Percentiles rank a stretch among this genome's conserved stretches.
Conservation (phyloP, 2,888 invertebrate species). For the Trichacis sp. region DNA sequence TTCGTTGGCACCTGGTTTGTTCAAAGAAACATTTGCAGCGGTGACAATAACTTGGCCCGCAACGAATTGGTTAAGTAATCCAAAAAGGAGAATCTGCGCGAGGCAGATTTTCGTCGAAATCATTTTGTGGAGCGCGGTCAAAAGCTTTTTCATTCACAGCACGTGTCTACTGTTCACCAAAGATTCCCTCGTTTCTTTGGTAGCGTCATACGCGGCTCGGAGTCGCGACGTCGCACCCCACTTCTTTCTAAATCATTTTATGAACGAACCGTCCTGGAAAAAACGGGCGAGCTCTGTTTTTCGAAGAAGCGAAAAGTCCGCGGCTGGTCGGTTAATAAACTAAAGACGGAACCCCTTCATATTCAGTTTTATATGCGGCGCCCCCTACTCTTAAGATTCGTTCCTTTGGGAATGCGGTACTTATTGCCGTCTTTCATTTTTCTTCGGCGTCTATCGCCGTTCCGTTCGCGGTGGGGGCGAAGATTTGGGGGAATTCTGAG, state of each 20-base stretch:
- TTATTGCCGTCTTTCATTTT: slow-evolving; percentile 33
- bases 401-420: slow-evolving; percentile 48
- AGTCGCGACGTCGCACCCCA: slow-evolving; percentile 34
- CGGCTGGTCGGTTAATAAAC: slow-evolving; percentile 60
- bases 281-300: slow-evolving; percentile 24
- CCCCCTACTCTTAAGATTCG: slow-evolving; percentile 60
- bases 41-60: slow-evolving; percentile 41
- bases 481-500: slow-evolving; percentile 10
- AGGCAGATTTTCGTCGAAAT: not conserved
- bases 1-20: slow-evolving; percentile 48
- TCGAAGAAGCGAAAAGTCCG: slow-evolving; percentile 44
- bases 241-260: slow-evolving; percentile 29
- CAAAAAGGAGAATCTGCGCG: slow-evolving; percentile 41
- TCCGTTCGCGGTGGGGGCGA: not conserved
- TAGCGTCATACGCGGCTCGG: slow-evolving; percentile 22
- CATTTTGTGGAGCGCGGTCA: too few species aligned
- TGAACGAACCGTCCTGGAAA: slow-evolving; percentile 28
- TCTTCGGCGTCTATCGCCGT: slow-evolving; percentile 22
- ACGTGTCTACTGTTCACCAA: slow-evolving; percentile 8
- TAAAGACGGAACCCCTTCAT: slow-evolving; percentile 65
- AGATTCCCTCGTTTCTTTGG: not conserved
- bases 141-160: too few species aligned
- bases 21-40: slow-evolving; percentile 19
- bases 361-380: slow-evolving; percentile 66
- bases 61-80: slow-evolving; percentile 32